phyloP scores from a whole-genome alignment of 1,140 invertebrate genomes.

The Tetramorium alpestre region DNA sequence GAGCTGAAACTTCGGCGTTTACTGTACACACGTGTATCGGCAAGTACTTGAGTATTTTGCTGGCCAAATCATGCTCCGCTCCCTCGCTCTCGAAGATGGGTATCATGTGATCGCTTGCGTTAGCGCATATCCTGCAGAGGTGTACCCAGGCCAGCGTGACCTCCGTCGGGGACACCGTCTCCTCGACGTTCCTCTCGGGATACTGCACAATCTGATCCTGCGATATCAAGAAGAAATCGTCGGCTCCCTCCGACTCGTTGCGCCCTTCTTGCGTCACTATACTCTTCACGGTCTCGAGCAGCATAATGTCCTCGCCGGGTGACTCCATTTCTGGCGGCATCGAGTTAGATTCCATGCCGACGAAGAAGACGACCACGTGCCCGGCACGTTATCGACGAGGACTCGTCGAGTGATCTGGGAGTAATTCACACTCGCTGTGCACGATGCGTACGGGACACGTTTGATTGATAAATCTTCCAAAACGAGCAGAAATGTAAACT shows the following conservation, averaged over 20 bases:
- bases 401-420: not conserved
- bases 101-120: constrained; percentile 84
- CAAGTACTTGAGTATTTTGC: constrained; percentile 87
- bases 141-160: constrained; percentile 44
- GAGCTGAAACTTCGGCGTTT: not conserved
- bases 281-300: constrained; percentile 64
- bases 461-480: not conserved
- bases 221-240: constrained; percentile 62
- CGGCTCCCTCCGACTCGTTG: constrained; percentile 33
- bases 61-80: constrained; percentile 84
- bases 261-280: constrained; percentile 31
- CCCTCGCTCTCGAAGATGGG: constrained; percentile 87
- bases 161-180: constrained; percentile 1
- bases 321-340: constrained; percentile 51
- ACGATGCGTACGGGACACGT: not conserved
- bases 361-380: constrained; percentile 3
- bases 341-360: constrained; percentile 62
- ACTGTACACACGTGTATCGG: constrained; percentile 85
- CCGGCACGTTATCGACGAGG: not conserved
- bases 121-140: constrained; percentile 87
- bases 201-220: constrained; percentile 37
- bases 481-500: not conserved
- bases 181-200: constrained; percentile 7
- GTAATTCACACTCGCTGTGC: not conserved
- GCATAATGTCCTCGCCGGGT: constrained; percentile 51